Percentiles rank a stretch among this genome's conserved stretches.
Evolutionary conservation across 2,113 vertebrate species (phyloP).

Genomic region (Nothoprocta pentlandii): DNA sequence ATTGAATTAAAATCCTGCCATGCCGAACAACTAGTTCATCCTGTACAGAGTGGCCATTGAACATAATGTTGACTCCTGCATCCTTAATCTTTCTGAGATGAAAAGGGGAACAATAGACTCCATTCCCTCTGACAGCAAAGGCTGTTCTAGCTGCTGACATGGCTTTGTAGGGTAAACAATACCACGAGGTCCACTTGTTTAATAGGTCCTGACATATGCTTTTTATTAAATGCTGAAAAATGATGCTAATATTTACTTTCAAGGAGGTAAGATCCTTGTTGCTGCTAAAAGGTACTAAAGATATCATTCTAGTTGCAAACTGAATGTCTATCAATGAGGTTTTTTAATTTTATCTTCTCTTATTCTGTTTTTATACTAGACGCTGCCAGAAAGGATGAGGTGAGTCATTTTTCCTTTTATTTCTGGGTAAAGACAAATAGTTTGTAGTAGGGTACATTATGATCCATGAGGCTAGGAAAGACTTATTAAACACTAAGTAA

Average conservation of each 20-base stretch:
- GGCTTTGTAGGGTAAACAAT: not conserved
- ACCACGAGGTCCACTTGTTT: not conserved
- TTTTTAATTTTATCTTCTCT: not conserved
- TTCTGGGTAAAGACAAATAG: not conserved
- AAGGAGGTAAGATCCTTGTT: not conserved
- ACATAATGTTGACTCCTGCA: not conserved
- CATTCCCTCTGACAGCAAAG: not conserved
- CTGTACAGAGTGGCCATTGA: not conserved
- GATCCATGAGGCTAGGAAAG: not conserved
- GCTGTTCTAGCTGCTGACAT: not conserved
- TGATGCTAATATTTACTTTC: not conserved
- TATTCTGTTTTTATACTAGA: slow-evolving; percentile 25
- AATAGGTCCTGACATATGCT: not conserved
- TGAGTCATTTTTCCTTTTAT: slow-evolving; percentile 10
- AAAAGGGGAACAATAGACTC: not conserved
- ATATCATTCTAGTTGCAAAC: not conserved
- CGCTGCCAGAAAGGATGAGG: not conserved
- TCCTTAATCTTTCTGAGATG: not conserved
- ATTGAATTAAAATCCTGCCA: not conserved
- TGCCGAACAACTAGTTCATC: not conserved
- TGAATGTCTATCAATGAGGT: not conserved
- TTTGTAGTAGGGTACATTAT: not conserved
- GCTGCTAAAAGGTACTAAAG: not conserved
- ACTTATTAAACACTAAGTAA: not conserved
- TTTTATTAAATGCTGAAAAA: not conserved